phyloP scores from a whole-genome alignment of 1,140 invertebrate genomes.

The Brachionus koreanus region DNA sequence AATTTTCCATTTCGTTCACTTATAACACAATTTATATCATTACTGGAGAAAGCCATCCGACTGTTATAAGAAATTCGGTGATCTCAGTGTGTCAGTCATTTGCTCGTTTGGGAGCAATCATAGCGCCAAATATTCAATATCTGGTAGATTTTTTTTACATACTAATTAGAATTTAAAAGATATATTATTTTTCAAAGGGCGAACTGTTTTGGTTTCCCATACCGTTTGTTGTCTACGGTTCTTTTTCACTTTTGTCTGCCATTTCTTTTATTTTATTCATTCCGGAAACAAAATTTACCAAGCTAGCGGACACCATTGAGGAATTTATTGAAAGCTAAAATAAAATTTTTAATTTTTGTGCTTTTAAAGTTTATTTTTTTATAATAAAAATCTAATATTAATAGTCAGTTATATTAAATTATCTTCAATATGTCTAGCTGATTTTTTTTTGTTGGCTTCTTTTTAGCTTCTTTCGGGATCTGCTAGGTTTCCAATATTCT shows the following conservation, averaged over 20 bases:
- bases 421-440: no score
- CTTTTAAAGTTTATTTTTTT: background rate
- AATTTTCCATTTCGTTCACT: slow-evolving; percentile 22
- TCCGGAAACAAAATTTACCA: slow-evolving; percentile 48
- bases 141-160: background rate
- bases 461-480: no score
- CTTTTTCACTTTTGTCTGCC: slow-evolving; percentile 46
- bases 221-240: slow-evolving; percentile 47
- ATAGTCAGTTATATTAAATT: no score
- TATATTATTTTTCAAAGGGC: background rate
- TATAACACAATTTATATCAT: slow-evolving; percentile 40
- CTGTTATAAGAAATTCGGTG: slow-evolving; percentile 29
- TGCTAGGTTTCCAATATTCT: no score
- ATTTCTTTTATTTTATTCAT: slow-evolving; percentile 45
- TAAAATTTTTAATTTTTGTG: background rate
- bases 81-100: slow-evolving; percentile 20
- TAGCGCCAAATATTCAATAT: slow-evolving; percentile 18
- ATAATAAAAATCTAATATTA: no score
- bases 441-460: no score
- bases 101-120: background rate
- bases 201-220: slow-evolving; percentile 43
- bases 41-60: slow-evolving; percentile 24
- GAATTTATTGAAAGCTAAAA: slow-evolving; percentile 47
- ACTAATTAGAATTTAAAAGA: background rate
- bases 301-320: slow-evolving; percentile 47